Evolutionary conservation across 2,113 vertebrate species (phyloP), one percentile per base, ranked within the genome.

Genomic region (Melanostigma gelatinosum): DNA sequence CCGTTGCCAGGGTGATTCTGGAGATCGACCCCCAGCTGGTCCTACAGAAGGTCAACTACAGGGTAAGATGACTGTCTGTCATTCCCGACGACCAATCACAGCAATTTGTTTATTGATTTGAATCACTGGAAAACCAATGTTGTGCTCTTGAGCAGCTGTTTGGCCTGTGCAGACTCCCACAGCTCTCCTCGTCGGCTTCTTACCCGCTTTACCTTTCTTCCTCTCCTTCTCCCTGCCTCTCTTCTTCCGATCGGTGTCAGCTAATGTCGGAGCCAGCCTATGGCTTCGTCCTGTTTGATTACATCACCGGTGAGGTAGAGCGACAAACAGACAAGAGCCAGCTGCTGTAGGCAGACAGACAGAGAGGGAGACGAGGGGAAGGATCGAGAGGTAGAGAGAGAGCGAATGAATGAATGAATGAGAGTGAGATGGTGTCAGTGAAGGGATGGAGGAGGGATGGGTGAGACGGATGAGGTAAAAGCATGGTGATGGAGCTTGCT

Each of bases 1-100:
- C 42, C 83, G 66, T 85, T 91, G 6, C 54, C 85, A 97, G 97
- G 18, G 96, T 99, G 74, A 98, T 99, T 86, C 87, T 99, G 93
- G 97, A 99, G 91, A 96, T 96, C 13, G 97, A 98, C 83, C 95
- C 97, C 0, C 97, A 97, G 84, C 96, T 96, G 90, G 97, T 99
- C 67, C 87, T 97, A 62, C 96, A 97, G 93, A 97, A 97, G 79
- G 94, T 98, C 93, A 97, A 96, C 90, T 97, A 97, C 90, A 94
- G 88, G 95, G 97, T 99, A 93, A 96, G 95, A 88, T 11, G 42
- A 27, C 29, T 62, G 27, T 65, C 46, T 34, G 1, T 84, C 42
- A 36, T 15, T 40, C 11, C 27, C 64, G 46, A 9, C 8, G 4
- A 40, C 32, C 60, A 32, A 16, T 55, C 32, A 15, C 20, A 8